Base-by-base conservation (phyloP, 1,140 invertebrate species). In the Sitodiplosis mosellana region DNA sequence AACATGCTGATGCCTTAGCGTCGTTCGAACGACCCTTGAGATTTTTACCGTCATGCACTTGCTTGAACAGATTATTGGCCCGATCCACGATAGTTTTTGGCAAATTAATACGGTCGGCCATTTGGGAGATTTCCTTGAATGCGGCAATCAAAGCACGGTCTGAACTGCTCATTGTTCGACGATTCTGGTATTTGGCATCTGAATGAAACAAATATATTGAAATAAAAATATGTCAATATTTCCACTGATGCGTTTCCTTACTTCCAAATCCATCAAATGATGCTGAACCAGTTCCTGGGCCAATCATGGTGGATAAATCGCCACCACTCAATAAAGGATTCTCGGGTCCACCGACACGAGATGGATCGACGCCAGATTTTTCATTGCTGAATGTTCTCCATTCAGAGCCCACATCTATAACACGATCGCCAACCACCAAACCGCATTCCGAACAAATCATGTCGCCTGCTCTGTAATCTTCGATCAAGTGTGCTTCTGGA, bases 361-460 rank as follows among this genome's bases (percentile, higher is more conserved):
- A 96, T 19, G 94, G 94, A 73, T 99, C 96, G 2, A 87, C 87
- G 7, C 87, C 87, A 50, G 81, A 80, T 62, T 96, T 96, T 61
- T 99, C 96, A 72, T 98, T 99, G 56, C 89, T 96, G 66, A 99
- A 99, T 46, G 95, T 99, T 66, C 96, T 76, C 96, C 96, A 99
- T 68, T 99, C 96, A n/a, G 94, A 97, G n/a, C 95, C 94, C n/a
- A 99, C 96, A 73, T 99, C 96, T 54, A 99, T 93, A 1, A 99
- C 91, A 62, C 92, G 81, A 69, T 99, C 96, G 21, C 96, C 96
- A 33, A 99, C 95, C 42, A 99, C 95, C 43, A 98, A 73, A 17
- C 96, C 96, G 75, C 96, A 99, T 71, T 95, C 90, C 20, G 91
- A 87, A 69, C 96, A 99, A 59, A 99, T 95, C 74, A 95, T 87